Evolutionary conservation across 1,140 invertebrate species (phyloP), one percentile per base, ranked within the genome.

Genomic region (Stenopsyche tienmushanensis): DNA sequence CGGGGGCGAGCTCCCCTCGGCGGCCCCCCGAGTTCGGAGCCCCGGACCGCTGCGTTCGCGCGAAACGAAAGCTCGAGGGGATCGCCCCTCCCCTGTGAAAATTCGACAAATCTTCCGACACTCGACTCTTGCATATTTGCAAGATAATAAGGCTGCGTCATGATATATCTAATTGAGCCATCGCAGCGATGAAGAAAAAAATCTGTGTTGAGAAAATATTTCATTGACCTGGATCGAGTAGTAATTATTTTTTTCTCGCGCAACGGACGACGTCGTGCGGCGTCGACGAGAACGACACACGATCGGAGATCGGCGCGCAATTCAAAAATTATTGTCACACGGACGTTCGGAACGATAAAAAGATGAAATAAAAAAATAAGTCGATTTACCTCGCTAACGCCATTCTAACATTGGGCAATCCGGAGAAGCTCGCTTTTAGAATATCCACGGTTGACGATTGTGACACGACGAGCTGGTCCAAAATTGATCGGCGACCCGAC

Each of bases 331-430:
- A 34, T 34, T 15, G 17, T 53, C 26, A 55, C 53, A 39, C 1
- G 24, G 3, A 34, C 13, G 34, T 18, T 10, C 10, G 20, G 18
- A 44, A 45, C 39, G 20, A 58, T 9, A 44, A 13, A 55, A 10
- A 55, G 3, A 55, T 8, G n/a, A n/a, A n/a, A 17, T 17, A 50
- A 50, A 24, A 50, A 50, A 3, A 21, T 39, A 13, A 13, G 29
- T 34, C 5, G 25, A 23, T 34, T 50, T 65, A 70, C 69, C 69
- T 70, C 24, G 69, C 69, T 70, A 70, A 52, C 65, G 69, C 69
- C 69, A 70, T 70, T 55, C 69, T 70, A 59, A 70, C 69, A 70
- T 70, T 70, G 69, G 69, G 69, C 54, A 70, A 64, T 67, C 69
- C 69, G 55, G 69, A 70, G 58, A 64, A 67, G 54, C 60, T 67